Base-by-base conservation (phyloP, 2,113 vertebrate species). In the Callaeas wilsoni region DNA sequence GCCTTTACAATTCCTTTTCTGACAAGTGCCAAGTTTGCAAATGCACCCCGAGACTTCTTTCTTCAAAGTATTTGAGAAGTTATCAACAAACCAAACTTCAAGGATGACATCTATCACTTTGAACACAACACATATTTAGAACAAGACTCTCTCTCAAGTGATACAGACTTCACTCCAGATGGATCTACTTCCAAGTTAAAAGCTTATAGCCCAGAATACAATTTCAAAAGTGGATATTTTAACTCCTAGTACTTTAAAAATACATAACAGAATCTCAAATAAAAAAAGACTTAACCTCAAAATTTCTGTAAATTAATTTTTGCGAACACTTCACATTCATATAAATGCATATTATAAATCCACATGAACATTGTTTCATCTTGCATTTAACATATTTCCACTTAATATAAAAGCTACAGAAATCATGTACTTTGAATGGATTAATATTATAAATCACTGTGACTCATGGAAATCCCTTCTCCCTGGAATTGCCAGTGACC, bases 1-100 rank as follows among this genome's bases (percentile, higher is more conserved):
- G 27, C 57, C 64, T 87, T 88, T 50, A 62, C 42, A 29, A 42
- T 70, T 47, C 32, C 60, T 91, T 57, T 87, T 78, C 65, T 87
- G 76, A 13, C 63, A 56, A 60, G 46, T 84, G 32, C 55, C 46
- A 94, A 64, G 65, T 88, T 96, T 95, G 27, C 21, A 94, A 90
- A 94, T 50, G 74, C 4, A 62, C 73, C 30, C 16, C 17, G 3
- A 86, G 47, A 87, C 39, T 84, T 85, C 47, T 32, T 89, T 82
- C 71, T 93, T 84, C 84, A 92, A 93, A 95, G 80, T 75, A 53
- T 71, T 76, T 78, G 73, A 93, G 56, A 87, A 49, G 74, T 69
- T 76, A 79, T 86, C 93, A 96, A 83, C 63, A 95, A 96, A 55
- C 49, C 39, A 64, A 64, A 70, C 75, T 67, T 84, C 85, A 91